Evolutionary conservation across 2,888 invertebrate genomes (phyloP), one percentile per base, ranked within the genome.

Genomic region (Nematopogon swammerdamellus): DNA sequence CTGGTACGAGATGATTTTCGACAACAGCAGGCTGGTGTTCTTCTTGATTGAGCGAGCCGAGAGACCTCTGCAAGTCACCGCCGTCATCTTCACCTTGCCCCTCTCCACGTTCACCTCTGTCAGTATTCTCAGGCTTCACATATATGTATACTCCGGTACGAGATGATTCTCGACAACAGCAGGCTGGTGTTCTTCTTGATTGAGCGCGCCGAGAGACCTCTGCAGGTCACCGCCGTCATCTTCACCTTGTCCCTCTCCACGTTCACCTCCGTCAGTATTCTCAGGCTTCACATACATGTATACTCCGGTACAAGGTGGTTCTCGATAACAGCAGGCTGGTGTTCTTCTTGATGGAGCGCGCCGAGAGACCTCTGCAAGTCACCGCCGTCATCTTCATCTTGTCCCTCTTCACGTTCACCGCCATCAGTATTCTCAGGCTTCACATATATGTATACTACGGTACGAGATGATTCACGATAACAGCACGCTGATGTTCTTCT

Each of bases 381-480:
- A 62, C 60, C 44, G 64, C 64, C 17, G 61, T 62, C 52, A 61
- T 64, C 45, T 64, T 67, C 48, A 48, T 58, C 1, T 54, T 69
- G 20, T 67, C 67, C 2, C 50, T 67, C 47, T 57, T 58, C 20
- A 63, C 65, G 16, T 65, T 65, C 50, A 58, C 59, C 4, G 53
- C 58, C 44, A 66, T 65, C 59, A 60, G 57, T 25, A n/a, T n/a
- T n/a, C n/a, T n/a, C n/a, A n/a, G 25, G 25, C 25, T 25, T 25
- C 10, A 25, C 4, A 25, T 25, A 10, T 10, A 25, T 25, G 4
- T 25, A 25, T 25, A 25, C 5, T 4, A 6, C 25, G 10, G 25
- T 25, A 25, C 4, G 25, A 25, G 10, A 25, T 25, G 4, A 10
- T 6, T 6, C 10, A 6, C 4, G 10, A 25, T 6, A 25, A 25